Percentiles rank a stretch among this genome's conserved stretches.
Evolutionary conservation across 2,888 invertebrate genomes (phyloP).

Genomic region (Ochropleura plecta): DNA sequence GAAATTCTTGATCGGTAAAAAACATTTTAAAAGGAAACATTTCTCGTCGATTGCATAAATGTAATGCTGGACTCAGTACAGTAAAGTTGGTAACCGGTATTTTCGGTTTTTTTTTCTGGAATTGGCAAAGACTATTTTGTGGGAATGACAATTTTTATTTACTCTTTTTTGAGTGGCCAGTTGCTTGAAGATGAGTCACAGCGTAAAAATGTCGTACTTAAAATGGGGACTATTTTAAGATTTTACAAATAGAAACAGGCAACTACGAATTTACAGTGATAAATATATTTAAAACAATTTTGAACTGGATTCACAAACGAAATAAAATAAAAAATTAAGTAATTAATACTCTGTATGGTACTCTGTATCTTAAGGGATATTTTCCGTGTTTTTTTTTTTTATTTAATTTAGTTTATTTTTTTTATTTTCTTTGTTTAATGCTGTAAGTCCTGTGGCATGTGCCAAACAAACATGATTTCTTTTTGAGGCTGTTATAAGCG

Average conservation of each 20-base stretch:
- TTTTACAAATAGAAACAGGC: not conserved
- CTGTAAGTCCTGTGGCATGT: no score
- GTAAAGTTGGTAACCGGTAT: constrained; percentile 41
- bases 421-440: no score
- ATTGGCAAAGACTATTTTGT: constrained; percentile 47
- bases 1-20: constrained; percentile 68
- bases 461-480: no score
- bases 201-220: not conserved
- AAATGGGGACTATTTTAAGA: not conserved
- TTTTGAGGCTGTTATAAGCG: no score
- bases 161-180: not conserved
- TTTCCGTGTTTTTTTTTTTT: no score
- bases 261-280: no score
- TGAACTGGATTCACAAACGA: no score
- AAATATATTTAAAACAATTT: no score
- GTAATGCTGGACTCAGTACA: constrained; percentile 60
- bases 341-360: no score
- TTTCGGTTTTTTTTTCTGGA: constrained; percentile 26
- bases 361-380: no score
- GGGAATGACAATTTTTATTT: constrained; percentile 37
- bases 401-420: no score
- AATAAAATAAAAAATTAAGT: no score
- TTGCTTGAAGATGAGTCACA: not conserved
- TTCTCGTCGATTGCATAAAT: constrained; percentile 67
- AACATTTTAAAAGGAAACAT: constrained; percentile 60